These are phyloP conservation scores for Aphidius ervi DNA, from an alignment of 1,140 invertebrate genomes.

Conservation along the genomic window DNA sequence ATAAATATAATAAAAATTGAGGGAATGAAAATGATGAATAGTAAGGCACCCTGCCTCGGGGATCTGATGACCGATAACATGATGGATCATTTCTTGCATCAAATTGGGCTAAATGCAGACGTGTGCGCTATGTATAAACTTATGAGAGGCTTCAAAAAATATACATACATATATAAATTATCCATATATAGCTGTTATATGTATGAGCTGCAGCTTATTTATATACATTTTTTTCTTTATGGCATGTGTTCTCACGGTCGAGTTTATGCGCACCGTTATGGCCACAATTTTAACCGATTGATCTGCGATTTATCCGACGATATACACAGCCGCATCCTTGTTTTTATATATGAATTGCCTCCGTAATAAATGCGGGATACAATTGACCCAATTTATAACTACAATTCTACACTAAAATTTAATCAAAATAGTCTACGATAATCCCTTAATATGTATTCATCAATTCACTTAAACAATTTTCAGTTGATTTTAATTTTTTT, in stretches of 20 bases:
- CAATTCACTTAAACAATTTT: too few species aligned
- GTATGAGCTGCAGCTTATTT: constrained; percentile 15
- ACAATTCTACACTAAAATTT: too few species aligned
- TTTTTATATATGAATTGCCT: not conserved
- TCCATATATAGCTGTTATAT: constrained; percentile 11
- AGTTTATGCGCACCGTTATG: constrained; percentile 25
- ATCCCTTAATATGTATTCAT: too few species aligned
- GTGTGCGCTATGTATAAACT: too few species aligned
- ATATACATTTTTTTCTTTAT: constrained; percentile 12
- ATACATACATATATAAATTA: constrained; percentile 11
- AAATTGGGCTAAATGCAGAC: not conserved
- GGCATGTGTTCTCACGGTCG: constrained; percentile 22
- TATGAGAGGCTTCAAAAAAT: not conserved
- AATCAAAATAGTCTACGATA: too few species aligned
- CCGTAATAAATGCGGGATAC: not conserved
- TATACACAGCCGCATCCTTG: constrained; percentile 1
- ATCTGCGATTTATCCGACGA: constrained; percentile 12
- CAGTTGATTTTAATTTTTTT: too few species aligned
- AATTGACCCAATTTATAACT: constrained; percentile 1
- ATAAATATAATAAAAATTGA: constrained; percentile 15
- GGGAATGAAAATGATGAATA: too few species aligned
- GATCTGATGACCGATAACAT: constrained; percentile 25
- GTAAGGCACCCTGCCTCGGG: not conserved
- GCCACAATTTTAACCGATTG: constrained; percentile 16
- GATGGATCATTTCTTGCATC: not conserved